These are phyloP conservation scores for Rhyacophila brunnea DNA, from an alignment of 1,140 invertebrate species.

Conservation along the genomic window DNA sequence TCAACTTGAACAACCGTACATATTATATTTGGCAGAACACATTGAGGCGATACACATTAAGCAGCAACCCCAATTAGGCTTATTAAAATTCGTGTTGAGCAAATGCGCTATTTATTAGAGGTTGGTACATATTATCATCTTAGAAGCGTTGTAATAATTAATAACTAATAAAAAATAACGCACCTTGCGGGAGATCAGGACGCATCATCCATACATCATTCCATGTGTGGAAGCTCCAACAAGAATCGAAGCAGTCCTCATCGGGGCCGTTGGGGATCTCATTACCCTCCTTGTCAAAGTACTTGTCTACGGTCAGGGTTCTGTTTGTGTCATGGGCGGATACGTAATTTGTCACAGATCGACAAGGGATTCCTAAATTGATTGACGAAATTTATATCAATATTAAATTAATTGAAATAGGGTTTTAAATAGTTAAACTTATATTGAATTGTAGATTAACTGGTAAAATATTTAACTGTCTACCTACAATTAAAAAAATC, in stretches of 20 bases:
- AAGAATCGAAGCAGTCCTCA: conserved; percentile 60
- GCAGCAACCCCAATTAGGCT: too few relatives aligned
- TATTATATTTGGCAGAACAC: too few relatives aligned
- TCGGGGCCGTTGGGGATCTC: conserved; percentile 62
- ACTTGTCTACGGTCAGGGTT: conserved; percentile 70
- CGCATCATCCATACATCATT: conserved; percentile 81
- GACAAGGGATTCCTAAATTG: conserved; percentile 64
- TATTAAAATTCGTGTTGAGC: too few relatives aligned
- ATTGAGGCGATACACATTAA: too few relatives aligned
- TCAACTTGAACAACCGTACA: too few relatives aligned
- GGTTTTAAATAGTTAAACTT: background rate
- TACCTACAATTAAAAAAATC: too few relatives aligned
- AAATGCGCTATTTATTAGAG: too few relatives aligned
- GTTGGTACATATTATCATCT: too few relatives aligned
- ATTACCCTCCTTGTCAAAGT: conserved; percentile 62
- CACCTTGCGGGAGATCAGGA: conserved; percentile 67
- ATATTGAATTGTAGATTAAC: background rate
- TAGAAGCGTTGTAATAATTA: too few relatives aligned
- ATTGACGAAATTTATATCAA: background rate
- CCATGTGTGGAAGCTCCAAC: conserved; percentile 85
- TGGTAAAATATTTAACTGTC: background rate
- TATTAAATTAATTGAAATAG: background rate
- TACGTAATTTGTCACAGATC: conserved; percentile 73
- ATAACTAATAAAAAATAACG: background rate
- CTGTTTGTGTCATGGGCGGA: conserved; percentile 77